Evolutionary conservation across 2,113 vertebrate species (phyloP), one percentile per base, ranked within the genome.

Genomic region (Candoia aspera): DNA sequence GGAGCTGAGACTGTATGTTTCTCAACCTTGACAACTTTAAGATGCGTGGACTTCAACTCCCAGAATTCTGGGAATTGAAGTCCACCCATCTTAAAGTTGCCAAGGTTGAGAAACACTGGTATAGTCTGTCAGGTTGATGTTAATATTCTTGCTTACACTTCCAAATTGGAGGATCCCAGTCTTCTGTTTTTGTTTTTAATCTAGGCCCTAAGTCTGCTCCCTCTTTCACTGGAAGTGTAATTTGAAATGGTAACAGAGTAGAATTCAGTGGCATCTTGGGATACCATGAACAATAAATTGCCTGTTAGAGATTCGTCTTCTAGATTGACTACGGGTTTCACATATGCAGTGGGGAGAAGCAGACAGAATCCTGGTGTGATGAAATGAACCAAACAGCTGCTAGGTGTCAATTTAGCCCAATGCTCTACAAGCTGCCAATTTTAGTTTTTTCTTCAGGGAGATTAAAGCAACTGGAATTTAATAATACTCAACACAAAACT

Each of bases 321-420:
- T 3, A 92, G 93, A 95, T 94, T 87, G 92, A 4, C 87, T 93
- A 55, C 58, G 62, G 62, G 26, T 42, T 92, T 89, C 55, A 49
- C 0, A 2, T 12, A 12, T 90, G 57, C 79, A 87, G n/a, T 84
- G 85, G 86, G 73, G 60, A 58, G 89, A 92, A 42, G 49, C 29
- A 46, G 85, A 37, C n/a, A 95, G 89, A 68, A 92, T 84, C 94
- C 88, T 55, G 84, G 54, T 54, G 91, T 5, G 90, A 93, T 95
- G 90, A 94, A 92, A 95, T 68, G 96, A 93, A 90, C 62, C 49
- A 29, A 93, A 92, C 92, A 96, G 94, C 95, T 97, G 95, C 91
- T 94, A 29, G 26, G 55, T 92, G 92, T 95, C 93, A 91, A 9
- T 88, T 73, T 93, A 93, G 86, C 89, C 85, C 33, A 68, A 23